Conservation (phyloP, 2,113 vertebrate genomes). For the Merops nubicus region DNA sequence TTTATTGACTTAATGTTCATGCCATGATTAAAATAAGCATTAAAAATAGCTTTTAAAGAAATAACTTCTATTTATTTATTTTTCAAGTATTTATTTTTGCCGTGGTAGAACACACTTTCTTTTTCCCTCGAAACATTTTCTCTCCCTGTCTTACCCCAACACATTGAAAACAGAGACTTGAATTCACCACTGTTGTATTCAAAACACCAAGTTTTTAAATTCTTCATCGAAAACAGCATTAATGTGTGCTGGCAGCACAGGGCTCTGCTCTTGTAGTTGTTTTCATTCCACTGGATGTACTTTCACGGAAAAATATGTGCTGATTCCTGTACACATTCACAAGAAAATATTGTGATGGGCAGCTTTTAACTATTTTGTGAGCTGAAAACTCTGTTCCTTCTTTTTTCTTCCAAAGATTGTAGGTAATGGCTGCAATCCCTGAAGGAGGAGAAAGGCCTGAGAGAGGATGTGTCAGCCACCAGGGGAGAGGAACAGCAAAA, state of each 20-base stretch:
- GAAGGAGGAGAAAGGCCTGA: neutral
- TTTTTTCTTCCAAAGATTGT: neutral
- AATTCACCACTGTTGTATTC: neutral
- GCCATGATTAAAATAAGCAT: no score
- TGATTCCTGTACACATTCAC: neutral
- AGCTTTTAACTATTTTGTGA: neutral
- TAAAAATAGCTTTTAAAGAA: no score
- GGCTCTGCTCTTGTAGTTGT: neutral
- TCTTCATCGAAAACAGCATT: neutral
- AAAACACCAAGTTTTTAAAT: neutral
- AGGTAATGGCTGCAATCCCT: neutral
- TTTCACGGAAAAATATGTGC: neutral
- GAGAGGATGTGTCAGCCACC: neutral
- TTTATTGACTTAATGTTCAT: neutral
- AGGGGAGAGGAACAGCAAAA: neutral
- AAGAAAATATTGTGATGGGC: neutral
- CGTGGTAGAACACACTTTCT: neutral
- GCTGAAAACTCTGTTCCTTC: neutral
- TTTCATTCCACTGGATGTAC: neutral
- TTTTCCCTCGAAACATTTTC: neutral
- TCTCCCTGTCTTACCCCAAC: neutral
- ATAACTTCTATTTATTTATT: neutral
- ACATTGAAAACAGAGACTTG: neutral
- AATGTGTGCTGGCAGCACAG: rapidly evolving
- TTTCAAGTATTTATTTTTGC: neutral